These are phyloP conservation scores for Drosophila chauvacae DNA, from an alignment of 1,140 invertebrate species.

Conservation along the genomic window DNA sequence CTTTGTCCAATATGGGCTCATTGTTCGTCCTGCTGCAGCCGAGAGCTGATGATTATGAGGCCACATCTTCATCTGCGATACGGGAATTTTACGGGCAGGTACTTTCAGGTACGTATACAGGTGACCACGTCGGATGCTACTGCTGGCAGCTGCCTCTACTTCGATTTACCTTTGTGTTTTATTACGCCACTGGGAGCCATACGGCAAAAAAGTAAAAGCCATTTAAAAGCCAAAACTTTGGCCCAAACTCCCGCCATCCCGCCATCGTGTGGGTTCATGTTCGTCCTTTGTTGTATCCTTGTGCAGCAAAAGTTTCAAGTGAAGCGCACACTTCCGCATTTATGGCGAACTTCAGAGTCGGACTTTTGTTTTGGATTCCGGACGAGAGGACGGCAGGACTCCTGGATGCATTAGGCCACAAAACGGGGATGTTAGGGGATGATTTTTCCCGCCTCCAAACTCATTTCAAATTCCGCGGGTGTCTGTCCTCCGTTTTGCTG, in stretches of 20 bases:
- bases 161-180: conserved; percentile 82
- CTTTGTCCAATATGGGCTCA: conserved; percentile 56
- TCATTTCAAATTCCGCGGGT: conserved; percentile 62
- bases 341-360: conserved; percentile 67
- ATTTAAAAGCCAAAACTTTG: conserved; percentile 81
- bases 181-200: conserved; percentile 80
- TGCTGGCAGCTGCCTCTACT: conserved; percentile 57
- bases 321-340: conserved; percentile 65
- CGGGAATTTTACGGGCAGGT: conserved; percentile 55
- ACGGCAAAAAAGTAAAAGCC: conserved; percentile 79
- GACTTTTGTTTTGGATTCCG: conserved; percentile 62
- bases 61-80: conserved; percentile 27
- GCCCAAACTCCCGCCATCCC: conserved; percentile 33
- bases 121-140: conserved; percentile 33
- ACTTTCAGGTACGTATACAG: conserved; percentile 27
- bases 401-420: conserved; percentile 54
- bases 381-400: background rate
- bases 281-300: conserved; percentile 34
- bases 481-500: conserved; percentile 50
- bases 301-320: conserved; percentile 59
- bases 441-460: conserved; percentile 10
- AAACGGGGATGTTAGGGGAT: background rate
- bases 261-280: conserved; percentile 36
- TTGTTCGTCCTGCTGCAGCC: conserved; percentile 37
- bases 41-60: conserved; percentile 28